A percentile compares a stretch with the other conserved stretches of the same genome.
These are phyloP conservation scores for Chromobotia macracanthus DNA, from an alignment of 2,797 vertebrate genomes.

Conservation along the genomic window DNA sequence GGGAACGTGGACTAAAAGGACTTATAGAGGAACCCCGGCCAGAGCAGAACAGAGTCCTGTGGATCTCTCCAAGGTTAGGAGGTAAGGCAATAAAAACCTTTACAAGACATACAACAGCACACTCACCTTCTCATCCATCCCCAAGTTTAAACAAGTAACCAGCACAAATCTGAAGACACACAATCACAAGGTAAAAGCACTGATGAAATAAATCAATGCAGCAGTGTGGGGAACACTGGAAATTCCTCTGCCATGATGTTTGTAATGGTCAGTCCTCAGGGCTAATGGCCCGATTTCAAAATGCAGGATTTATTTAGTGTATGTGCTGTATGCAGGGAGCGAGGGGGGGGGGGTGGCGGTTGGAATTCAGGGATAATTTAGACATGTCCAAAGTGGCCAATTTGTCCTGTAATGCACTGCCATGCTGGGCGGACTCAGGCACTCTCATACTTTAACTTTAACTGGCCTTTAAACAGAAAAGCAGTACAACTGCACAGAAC, in stretches of 20 bases:
- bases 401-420: conserved; percentile 45
- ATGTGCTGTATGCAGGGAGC: conserved; percentile 27
- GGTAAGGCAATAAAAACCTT: conserved; percentile 11
- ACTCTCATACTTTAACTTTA: conserved; percentile 1
- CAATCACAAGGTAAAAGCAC: conserved; percentile 33
- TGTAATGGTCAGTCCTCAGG: conserved; percentile 58
- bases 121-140: conserved; percentile 55
- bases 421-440: conserved; percentile 36
- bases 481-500: neutral
- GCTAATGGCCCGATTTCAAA: conserved; percentile 50
- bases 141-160: conserved; percentile 14
- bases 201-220: conserved; percentile 20
- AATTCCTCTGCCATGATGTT: conserved; percentile 35
- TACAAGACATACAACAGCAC: neutral
- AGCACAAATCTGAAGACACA: conserved; percentile 15
- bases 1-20: conserved; percentile 19
- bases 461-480: neutral
- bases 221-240: conserved; percentile 1
- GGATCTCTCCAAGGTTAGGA: neutral
- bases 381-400: conserved; percentile 49
- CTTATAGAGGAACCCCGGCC: neutral
- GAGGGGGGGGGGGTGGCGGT: too few relatives aligned
- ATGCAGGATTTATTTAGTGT: conserved; percentile 48
- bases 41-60: neutral
- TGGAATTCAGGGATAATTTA: conserved; percentile 49